Percentiles rank a stretch among this genome's conserved stretches.
Evolutionary conservation across 2,113 vertebrate genomes (phyloP).

Genomic region (Acinonyx jubatus): DNA sequence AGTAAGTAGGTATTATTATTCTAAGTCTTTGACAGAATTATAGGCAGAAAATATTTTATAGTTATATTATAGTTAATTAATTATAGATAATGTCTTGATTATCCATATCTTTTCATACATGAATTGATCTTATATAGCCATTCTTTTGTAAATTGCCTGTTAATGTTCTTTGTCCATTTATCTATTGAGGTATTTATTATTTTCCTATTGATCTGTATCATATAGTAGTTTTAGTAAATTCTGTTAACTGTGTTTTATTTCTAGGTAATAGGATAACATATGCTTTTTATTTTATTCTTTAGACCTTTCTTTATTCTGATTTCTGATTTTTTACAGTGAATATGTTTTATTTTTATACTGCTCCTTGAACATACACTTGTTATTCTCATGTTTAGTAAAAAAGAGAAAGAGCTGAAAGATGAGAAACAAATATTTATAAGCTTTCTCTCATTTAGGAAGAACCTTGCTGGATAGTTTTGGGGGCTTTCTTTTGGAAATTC

Average conservation of each 20-base stretch:
- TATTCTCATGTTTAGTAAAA: slow-evolving; percentile 34
- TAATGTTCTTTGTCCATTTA: neutral
- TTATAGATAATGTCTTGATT: neutral
- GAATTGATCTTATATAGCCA: slow-evolving; percentile 8
- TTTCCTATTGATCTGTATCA: neutral
- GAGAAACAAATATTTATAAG: slow-evolving; percentile 30
- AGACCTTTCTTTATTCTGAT: slow-evolving; percentile 32
- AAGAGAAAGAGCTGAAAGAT: neutral
- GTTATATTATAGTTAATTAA: neutral
- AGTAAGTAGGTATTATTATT: neutral
- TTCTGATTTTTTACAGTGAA: slow-evolving; percentile 25
- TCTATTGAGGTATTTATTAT: slow-evolving; percentile 11
- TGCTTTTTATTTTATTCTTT: slow-evolving; percentile 47
- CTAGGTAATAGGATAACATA: neutral
- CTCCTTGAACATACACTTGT: neutral
- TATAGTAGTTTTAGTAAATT: slow-evolving; percentile 10
- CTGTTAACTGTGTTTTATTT: slow-evolving; percentile 19
- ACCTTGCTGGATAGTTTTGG: slow-evolving; percentile 66
- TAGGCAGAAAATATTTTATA: slow-evolving; percentile 38
- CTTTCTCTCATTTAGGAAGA: slow-evolving; percentile 64
- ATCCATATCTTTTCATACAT: neutral
- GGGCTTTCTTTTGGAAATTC: slow-evolving; percentile 85
- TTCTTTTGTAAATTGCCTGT: slow-evolving; percentile 9
- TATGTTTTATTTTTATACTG: slow-evolving; percentile 12
- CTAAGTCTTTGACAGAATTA: neutral